Evolutionary conservation across 1,140 invertebrate species (phyloP), one percentile per base, ranked within the genome.

Genomic region (Bombus sylvicola): DNA sequence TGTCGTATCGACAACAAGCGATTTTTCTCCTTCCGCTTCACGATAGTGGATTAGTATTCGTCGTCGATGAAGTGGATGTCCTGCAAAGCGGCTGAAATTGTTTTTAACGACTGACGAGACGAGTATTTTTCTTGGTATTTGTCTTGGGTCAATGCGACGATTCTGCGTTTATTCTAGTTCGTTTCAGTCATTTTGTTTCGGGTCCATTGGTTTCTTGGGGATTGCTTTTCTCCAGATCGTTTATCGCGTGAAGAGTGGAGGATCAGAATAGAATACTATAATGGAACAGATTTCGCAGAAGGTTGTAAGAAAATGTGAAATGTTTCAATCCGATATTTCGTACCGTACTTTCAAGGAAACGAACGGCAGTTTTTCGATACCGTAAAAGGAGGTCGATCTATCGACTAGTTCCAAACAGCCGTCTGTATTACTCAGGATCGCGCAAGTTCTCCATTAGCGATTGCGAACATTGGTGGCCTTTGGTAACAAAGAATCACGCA

Each of bases 21-120:
- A 41, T 13, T 41, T 8, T n/a, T 41, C 25, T 28, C 22, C 39
- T 18, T 41, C 69, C 34, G 4, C 41, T 22, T 3, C 41, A 8
- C 2, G 12, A 9, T 47, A 9, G 15, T 43, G 28, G 37, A 71
- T 18, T 13, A 22, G 13, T 73, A 9, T 43, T 22, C 28, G 39
- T n/a, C 39, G 39, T 28, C 13, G 69, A 72, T n/a, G 12, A 39
- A 34, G n/a, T 18, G 28, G 41, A 31, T n/a, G 12, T 12, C 83
- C 83, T 84, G 83, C 18, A 72, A 84, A 79, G 66, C 53, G 47
- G 83, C 83, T 84, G 83, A 72, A 84, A 84, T n/a, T 31, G 53
- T 37, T 43, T 79, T 72, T 79, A 84, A 18, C 47, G n/a, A 69
- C n/a, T n/a, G 22, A n/a, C 28, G 10, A 66, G 13, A 4, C 62